These are phyloP conservation scores for Plagodis dolabraria DNA, from an alignment of 2,888 invertebrate genomes.

Conservation along the genomic window DNA sequence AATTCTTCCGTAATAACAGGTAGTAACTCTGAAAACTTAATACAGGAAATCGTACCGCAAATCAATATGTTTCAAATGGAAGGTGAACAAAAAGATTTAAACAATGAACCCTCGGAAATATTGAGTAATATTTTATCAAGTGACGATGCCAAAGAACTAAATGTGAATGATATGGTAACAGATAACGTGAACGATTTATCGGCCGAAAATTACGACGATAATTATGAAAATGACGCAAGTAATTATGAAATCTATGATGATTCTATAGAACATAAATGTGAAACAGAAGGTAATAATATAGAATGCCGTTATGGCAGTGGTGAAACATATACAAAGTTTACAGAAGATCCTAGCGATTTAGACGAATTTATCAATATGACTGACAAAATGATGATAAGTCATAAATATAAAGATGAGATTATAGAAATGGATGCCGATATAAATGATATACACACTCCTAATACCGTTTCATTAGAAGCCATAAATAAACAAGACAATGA, in stretches of 20 bases:
- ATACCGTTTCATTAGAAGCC: slow-evolving; percentile 70
- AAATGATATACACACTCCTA: slow-evolving; percentile 67
- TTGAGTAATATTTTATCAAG: neutral
- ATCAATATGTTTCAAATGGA: slow-evolving; percentile 31
- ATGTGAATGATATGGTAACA: slow-evolving; percentile 30
- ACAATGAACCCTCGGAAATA: slow-evolving; percentile 1
- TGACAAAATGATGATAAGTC: slow-evolving; percentile 64
- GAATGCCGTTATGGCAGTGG: slow-evolving; percentile 71
- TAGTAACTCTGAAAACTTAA: slow-evolving; percentile 43
- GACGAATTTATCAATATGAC: slow-evolving; percentile 76
- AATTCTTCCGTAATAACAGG: slow-evolving; percentile 37
- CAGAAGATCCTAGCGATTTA: slow-evolving; percentile 70
- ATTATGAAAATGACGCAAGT: slow-evolving; percentile 62
- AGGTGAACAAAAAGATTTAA: slow-evolving; percentile 13
- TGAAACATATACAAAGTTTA: slow-evolving; percentile 78
- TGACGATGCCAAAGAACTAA: slow-evolving; percentile 6
- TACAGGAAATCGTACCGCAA: slow-evolving; percentile 35
- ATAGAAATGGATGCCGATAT: slow-evolving; percentile 50
- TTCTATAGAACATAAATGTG: slow-evolving; percentile 56
- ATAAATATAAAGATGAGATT: slow-evolving; percentile 44
- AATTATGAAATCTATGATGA: slow-evolving; percentile 55
- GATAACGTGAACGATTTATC: slow-evolving; percentile 52
- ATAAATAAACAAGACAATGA: slow-evolving; percentile 49
- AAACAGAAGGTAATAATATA: slow-evolving; percentile 48
- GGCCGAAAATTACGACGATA: slow-evolving; percentile 60